phyloP scores from a whole-genome alignment of 2,113 vertebrate species.

The Sphyrna mokarran region DNA sequence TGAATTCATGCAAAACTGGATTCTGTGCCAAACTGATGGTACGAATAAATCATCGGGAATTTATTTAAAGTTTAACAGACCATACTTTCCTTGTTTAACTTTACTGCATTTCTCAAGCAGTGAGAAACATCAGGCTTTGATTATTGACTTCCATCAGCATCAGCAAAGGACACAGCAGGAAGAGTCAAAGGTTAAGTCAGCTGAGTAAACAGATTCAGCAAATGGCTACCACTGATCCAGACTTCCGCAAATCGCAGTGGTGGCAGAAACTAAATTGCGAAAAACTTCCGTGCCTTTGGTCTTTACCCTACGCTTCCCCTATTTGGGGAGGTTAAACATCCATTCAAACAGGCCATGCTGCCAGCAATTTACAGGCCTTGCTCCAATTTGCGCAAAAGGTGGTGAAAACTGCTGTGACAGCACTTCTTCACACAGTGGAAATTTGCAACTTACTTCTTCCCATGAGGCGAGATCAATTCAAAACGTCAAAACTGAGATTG shows the following conservation, averaged over 20 bases:
- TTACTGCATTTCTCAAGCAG: constrained; percentile 1
- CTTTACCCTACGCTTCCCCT: not conserved
- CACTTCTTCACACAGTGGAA: not conserved
- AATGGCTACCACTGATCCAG: not conserved
- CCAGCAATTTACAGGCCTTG: not conserved
- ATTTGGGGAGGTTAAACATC: not conserved
- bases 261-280: not conserved
- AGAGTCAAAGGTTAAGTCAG: not conserved
- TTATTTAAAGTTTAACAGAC: constrained; percentile 13
- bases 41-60: not conserved
- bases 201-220: constrained; percentile 1
- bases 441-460: not conserved
- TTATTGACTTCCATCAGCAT: not conserved
- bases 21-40: not conserved
- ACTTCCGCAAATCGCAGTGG: not conserved
- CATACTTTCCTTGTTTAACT: constrained; percentile 15
- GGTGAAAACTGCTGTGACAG: not conserved
- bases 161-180: not conserved
- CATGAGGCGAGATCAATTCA: not conserved
- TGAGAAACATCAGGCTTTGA: not conserved
- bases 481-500: not conserved
- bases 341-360: not conserved
- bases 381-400: not conserved
- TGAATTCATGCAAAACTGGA: not conserved
- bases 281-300: not conserved